Evolutionary conservation across 2,113 vertebrate species (phyloP), one percentile per base, ranked within the genome.

Genomic region (Zeus faber): DNA sequence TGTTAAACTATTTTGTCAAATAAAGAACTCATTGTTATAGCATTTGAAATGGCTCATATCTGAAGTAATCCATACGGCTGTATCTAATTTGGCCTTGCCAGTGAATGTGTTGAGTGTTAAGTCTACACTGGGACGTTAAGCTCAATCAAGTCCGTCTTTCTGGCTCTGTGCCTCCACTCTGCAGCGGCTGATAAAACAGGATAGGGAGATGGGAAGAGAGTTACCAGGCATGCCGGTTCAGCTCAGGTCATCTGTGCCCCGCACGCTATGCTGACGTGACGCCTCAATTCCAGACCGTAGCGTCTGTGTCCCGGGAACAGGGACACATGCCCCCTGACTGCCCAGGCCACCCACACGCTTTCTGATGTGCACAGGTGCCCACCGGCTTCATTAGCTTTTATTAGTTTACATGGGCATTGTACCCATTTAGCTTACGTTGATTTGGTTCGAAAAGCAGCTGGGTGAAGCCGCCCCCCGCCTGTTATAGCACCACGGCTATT

Each of bases 111-210:
- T n/a, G n/a, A n/a, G 24, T 62, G 55, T 69, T 70, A 57, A 65
- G 72, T 76, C 68, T 62, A n/a, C n/a, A n/a, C n/a, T n/a, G n/a
- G 31, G 16, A 27, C 59, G 37, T 68, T 64, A 17, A 67, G 62
- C 54, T 44, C 54, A 69, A 58, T 77, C 54, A 61, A 75, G 62
- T 25, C 63, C 17, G 41, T 63, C 49, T 54, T 54, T 52, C 45
- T 80, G 69, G 56, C 66, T 47, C 58, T 23, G 55, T 75, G 65
- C 74, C 65, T 50, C 33, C 37, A 49, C 66, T 67, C 70, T 80
- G 51, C 74, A 80, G 74, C 35, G 23, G 48, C 51, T 60, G 43
- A 62, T 67, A 67, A 65, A 75, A 58, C 55, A 25, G 43, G 52
- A 16, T 23, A 49, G n/a, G n/a, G n/a, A n/a, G n/a, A n/a, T n/a